Evolutionary conservation across 1,140 invertebrate genomes (phyloP), one percentile per base, ranked within the genome.

Genomic region (Argopecten irradians): DNA sequence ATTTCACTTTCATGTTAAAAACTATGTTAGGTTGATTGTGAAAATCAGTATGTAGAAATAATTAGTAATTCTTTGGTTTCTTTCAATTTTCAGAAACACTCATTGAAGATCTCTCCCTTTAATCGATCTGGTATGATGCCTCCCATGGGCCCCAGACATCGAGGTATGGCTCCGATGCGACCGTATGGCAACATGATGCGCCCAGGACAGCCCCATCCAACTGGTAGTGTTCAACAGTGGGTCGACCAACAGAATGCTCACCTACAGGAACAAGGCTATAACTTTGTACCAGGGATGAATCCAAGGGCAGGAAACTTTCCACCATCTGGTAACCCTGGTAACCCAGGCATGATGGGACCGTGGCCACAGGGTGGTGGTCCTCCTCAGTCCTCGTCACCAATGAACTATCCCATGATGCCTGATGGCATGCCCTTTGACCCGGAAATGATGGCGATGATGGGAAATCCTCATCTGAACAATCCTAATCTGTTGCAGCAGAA

Each of bases 181-280:
- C 35, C 71, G 86, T 83, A 86, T 34, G 9, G 86, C 82, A n/a
- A 88, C 85, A 41, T 39, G 41, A 87, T 71, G 90, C 87, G 55
- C 88, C 89, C 22, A 89, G 90, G 83, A 86, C 92, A 9, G 90
- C 91, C 89, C 89, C 92, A 28, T 28, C 89, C 85, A 43, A 83
- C 55, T 22, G 83, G 87, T 85, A 90, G 90, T 82, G 94, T 95
- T 14, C 94, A 92, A 28, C 94, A 94, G 89, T 95, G 94, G 94
- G 94, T 95, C 33, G 93, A 95, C 87, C 93, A 95, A 88, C 94
- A 95, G 87, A 94, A 95, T 87, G 92, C 92, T 41, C 93, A 94
- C 88, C 90, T 94, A 34, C 92, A 94, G 86, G 92, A 95, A 84
- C 93, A 92, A 86, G 91, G 90, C 35, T 90, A 88, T 82, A 84